Percentiles rank a stretch among this genome's conserved stretches.
These are phyloP conservation scores for Anthoscopus minutus DNA, from an alignment of 2,113 vertebrate genomes.

Conservation along the genomic window DNA sequence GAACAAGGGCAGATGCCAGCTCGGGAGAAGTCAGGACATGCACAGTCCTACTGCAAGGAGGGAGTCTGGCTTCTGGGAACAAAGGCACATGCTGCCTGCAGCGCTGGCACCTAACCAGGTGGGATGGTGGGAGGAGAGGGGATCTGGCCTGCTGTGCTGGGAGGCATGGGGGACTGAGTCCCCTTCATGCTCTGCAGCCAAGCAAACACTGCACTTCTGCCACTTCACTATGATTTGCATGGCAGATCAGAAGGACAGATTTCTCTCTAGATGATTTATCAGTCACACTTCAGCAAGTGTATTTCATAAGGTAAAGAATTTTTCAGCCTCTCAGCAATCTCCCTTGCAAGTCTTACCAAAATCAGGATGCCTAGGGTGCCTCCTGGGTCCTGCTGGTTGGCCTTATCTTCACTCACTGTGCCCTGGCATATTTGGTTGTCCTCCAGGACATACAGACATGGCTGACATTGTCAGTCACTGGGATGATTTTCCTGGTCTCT, in stretches of 20 bases:
- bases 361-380: background rate
- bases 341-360: background rate
- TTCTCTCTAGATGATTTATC: background rate
- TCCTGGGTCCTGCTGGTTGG: background rate
- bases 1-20: background rate
- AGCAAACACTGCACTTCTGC: background rate
- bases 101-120: background rate
- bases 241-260: background rate
- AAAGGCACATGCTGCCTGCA: background rate
- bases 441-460: background rate
- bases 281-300: background rate
- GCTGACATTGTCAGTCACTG: background rate
- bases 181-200: background rate
- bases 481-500: background rate
- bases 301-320: background rate
- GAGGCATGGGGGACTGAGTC: background rate
- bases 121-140: background rate
- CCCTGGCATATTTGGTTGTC: background rate
- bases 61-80: background rate
- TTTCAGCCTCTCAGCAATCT: background rate
- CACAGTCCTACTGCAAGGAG: background rate
- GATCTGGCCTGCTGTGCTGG: accelerated
- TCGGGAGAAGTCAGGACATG: background rate
- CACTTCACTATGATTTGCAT: background rate
- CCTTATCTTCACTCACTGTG: background rate